Conservation (phyloP, 2,888 invertebrate genomes). For the Andrena flavipes region DNA sequence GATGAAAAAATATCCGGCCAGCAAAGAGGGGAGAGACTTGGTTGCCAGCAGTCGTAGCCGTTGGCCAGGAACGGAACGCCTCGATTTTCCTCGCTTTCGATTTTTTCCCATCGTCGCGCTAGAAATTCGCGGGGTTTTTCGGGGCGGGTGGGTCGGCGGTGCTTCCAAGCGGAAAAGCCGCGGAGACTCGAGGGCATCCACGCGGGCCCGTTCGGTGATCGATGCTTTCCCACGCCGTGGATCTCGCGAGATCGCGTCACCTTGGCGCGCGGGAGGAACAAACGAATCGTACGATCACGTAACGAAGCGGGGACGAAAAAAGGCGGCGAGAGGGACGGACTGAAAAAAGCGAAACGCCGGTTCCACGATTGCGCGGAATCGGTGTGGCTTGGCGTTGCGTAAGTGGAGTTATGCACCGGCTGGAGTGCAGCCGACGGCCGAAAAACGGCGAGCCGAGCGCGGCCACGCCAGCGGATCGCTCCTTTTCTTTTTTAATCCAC, state of each 20-base stretch:
- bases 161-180: constrained; percentile 24
- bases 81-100: constrained; percentile 40
- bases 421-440: constrained; percentile 4
- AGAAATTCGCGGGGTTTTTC: constrained; percentile 36
- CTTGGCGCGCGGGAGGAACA: neutral
- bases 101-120: neutral
- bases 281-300: constrained; percentile 30
- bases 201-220: neutral
- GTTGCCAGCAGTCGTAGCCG: neutral
- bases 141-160: neutral
- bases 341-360: constrained; percentile 20
- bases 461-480: neutral
- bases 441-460: constrained; percentile 15
- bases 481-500: neutral
- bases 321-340: neutral
- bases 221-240: constrained; percentile 24
- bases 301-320: constrained; percentile 10
- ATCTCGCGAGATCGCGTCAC: constrained; percentile 9
- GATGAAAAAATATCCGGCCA: neutral
- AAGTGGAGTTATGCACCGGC: constrained; percentile 23
- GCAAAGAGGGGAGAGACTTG: neutral
- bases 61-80: neutral
- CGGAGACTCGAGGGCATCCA: neutral
- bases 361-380: constrained; percentile 40
- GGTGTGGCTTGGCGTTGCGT: constrained; percentile 24